Percentiles rank a stretch among this genome's conserved stretches.
Conservation (phyloP, 2,113 vertebrate genomes). For the Struthio camelus region DNA sequence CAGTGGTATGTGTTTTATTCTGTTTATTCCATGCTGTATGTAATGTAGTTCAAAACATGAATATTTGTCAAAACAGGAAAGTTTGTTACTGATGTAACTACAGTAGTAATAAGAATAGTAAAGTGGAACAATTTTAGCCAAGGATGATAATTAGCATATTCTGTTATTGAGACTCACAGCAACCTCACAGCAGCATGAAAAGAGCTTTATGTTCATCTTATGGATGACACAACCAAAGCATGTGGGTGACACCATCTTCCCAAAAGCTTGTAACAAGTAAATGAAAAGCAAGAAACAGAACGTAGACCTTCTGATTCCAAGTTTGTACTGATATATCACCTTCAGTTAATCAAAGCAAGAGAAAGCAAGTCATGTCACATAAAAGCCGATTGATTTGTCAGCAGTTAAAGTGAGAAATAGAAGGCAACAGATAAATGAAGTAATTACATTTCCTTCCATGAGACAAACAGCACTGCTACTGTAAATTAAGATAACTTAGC, state of each 20-base stretch:
- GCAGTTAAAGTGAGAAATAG: neutral
- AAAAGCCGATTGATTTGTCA: constrained; percentile 10
- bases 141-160: neutral
- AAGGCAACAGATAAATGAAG: neutral
- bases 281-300: neutral
- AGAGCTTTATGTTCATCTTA: neutral
- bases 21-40: neutral
- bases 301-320: neutral
- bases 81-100: neutral
- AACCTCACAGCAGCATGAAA: neutral
- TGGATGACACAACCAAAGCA: neutral
- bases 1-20: neutral
- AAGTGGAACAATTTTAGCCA: neutral
- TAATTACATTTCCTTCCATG: neutral
- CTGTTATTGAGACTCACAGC: neutral
- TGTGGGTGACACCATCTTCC: neutral
- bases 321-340: neutral
- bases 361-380: neutral
- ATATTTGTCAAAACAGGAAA: neutral
- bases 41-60: neutral
- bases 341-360: neutral
- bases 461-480: neutral
- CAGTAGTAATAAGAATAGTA: neutral
- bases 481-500: neutral
- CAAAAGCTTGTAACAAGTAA: neutral